Percentiles rank a stretch among this genome's conserved stretches.
Conservation (phyloP, 2,113 vertebrate species). For the Sclerurus mexicanus region DNA sequence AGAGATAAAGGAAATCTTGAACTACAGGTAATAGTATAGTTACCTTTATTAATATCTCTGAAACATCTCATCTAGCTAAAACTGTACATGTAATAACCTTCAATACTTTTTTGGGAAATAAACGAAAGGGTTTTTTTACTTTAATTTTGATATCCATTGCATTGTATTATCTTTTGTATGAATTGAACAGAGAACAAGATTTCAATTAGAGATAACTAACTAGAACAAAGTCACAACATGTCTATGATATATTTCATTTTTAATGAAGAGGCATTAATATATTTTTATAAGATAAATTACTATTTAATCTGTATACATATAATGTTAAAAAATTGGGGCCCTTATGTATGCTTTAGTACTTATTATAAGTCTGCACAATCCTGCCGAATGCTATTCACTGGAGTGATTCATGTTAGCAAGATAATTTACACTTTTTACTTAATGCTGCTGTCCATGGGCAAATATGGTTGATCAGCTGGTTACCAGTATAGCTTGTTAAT, state of each 20-base stretch:
- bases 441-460: neutral
- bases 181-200: neutral
- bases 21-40: neutral
- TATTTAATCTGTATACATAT: neutral
- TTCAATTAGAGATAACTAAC: neutral
- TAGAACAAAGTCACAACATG: neutral
- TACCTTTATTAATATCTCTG: neutral
- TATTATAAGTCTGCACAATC: neutral
- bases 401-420: neutral
- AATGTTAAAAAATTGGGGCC: neutral
- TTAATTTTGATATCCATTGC: neutral
- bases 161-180: neutral
- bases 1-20: neutral
- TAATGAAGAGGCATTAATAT: neutral
- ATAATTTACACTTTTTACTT: neutral
- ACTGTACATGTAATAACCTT: neutral
- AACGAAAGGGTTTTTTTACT: neutral
- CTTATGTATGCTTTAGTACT: neutral
- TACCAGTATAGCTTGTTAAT: neutral
- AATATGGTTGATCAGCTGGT: neutral
- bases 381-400: neutral
- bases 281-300: neutral
- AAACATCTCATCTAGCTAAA: neutral
- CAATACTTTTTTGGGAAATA: neutral
- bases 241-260: neutral